Conservation (phyloP, 2,797 vertebrate genomes). For the Podarcis lilfordi region DNA sequence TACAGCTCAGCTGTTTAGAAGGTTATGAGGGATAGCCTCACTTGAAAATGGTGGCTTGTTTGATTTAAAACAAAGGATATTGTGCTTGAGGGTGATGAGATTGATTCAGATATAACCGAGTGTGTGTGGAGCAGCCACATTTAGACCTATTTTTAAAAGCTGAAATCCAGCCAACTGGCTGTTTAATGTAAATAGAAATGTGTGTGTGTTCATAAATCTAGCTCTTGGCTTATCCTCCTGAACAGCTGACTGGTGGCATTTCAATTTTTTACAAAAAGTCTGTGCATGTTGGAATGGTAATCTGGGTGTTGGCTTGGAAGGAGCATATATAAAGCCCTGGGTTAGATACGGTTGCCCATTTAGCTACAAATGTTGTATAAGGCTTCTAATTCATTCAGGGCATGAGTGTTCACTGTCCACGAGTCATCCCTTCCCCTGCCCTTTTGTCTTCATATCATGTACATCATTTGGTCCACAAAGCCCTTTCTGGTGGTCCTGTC, state of each 20-base stretch:
- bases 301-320: not conserved
- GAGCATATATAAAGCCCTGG: not conserved
- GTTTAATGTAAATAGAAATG: not conserved
- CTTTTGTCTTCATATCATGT: constrained; percentile 41
- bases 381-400: not conserved
- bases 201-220: not conserved
- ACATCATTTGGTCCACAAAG: constrained; percentile 29
- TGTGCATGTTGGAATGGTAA: not conserved
- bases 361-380: not conserved
- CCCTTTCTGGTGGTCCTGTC: constrained; percentile 49
- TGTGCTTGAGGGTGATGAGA: not conserved
- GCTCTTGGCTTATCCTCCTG: not conserved
- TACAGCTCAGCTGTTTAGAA: not conserved
- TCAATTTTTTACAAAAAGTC: not conserved
- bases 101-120: not conserved
- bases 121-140: not conserved
- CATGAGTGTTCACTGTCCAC: constrained; percentile 26
- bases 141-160: not conserved
- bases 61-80: not conserved
- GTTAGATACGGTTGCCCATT: not conserved
- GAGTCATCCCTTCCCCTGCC: constrained; percentile 30
- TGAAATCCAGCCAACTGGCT: not conserved
- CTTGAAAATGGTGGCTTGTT: constrained; percentile 22
- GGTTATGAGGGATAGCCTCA: fast-evolving
- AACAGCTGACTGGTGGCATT: not conserved